These are phyloP conservation scores for Aleiodes alternator DNA, from an alignment of 2,888 invertebrate species.

Conservation along the genomic window DNA sequence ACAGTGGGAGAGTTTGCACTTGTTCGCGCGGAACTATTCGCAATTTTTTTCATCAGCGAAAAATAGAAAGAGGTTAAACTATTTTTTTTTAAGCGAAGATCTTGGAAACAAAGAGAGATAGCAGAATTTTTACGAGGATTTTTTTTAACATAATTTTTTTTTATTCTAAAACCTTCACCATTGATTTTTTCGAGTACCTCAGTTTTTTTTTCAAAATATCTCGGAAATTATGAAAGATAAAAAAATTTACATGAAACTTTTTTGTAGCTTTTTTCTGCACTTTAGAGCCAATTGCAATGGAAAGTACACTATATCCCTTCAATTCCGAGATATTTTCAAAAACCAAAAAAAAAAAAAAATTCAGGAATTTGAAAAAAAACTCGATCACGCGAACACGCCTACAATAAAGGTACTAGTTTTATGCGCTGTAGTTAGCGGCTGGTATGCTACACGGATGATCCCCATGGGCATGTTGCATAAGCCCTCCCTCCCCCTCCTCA, in stretches of 20 bases:
- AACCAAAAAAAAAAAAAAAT: background rate
- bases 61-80: background rate
- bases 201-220: background rate
- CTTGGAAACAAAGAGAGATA: no score
- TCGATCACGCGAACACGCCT: slow-evolving; percentile 18
- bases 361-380: slow-evolving; percentile 23
- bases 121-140: no score
- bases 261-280: background rate
- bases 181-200: no score
- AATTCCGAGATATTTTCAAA: background rate
- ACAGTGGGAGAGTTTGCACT: slow-evolving; percentile 10
- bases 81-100: background rate
- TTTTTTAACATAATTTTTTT: background rate
- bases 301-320: background rate
- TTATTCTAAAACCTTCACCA: no score
- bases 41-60: no score
- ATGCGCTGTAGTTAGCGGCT: slow-evolving; percentile 26
- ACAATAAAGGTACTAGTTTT: slow-evolving; percentile 18
- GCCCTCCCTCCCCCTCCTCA: background rate
- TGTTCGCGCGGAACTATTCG: background rate
- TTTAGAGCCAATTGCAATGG: background rate
- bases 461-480: slow-evolving; percentile 32
- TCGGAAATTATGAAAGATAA: background rate
- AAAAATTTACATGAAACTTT: background rate
- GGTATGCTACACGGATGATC: slow-evolving; percentile 34